These are phyloP conservation scores for Falco novaeseelandiae DNA, from an alignment of 2,797 vertebrate species.

Conservation along the genomic window DNA sequence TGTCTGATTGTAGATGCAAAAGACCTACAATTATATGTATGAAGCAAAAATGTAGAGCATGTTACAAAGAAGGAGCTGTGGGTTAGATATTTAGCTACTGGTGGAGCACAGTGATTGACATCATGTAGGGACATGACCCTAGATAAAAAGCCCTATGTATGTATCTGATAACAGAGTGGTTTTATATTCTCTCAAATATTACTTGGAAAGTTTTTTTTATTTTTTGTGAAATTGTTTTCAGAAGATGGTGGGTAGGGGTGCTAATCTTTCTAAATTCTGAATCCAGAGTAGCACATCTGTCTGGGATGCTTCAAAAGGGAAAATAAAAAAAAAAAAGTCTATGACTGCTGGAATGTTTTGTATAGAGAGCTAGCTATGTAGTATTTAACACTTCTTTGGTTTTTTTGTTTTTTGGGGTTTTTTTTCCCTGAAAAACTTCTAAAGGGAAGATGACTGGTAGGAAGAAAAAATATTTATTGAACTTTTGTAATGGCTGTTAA, in stretches of 20 bases:
- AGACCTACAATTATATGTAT: background rate
- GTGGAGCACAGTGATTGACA: background rate
- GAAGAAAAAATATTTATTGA: background rate
- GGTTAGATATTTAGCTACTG: background rate
- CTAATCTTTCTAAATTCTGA: background rate
- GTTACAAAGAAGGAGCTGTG: background rate
- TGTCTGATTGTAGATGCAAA: background rate
- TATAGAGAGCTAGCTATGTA: background rate
- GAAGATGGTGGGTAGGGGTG: background rate
- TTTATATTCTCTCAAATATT: background rate
- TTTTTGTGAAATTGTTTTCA: background rate
- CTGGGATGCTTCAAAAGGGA: background rate
- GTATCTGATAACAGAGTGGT: background rate
- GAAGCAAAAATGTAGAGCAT: background rate
- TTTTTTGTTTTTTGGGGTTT: background rate
- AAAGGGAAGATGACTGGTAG: background rate
- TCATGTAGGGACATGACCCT: background rate
- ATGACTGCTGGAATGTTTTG: background rate
- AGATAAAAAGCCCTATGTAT: fast-evolving
- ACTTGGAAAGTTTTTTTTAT: background rate
- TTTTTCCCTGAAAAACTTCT: background rate
- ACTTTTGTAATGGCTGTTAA: background rate
- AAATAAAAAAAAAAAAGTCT: background rate
- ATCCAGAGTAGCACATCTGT: background rate
- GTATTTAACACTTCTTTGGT: background rate